Base-by-base conservation (phyloP, 2,113 vertebrate species). In the Lipophrys pholis region DNA sequence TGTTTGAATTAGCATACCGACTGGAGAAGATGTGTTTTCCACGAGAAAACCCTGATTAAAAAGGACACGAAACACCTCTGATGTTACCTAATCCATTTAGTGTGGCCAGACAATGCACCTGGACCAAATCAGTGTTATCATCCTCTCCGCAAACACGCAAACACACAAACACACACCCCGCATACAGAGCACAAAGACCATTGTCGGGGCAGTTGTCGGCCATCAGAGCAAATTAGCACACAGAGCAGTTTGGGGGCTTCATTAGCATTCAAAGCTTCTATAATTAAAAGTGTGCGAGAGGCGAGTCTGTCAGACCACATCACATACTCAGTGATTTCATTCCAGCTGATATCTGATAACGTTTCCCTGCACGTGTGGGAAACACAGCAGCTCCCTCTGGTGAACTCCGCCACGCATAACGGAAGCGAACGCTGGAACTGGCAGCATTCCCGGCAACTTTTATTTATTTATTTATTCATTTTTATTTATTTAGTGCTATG, bases 191-290 rank as follows among this genome's bases (percentile, higher is more conserved):
- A 30, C 76, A 78, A 50, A 68, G 68, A 35, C 54, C 15, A 69
- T 39, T 76, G 58, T 79, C 55, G 6, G 53, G 30, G 55, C 49
- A 55, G 56, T 81, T 65, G 53, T 71, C 14, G 6, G 10, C 43
- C n/a, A 8, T 69, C 51, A 75, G 55, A 1, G 3, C 11, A 14
- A 60, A 86, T 80, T 81, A 83, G 77, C 78, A 83, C 45, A 78
- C 77, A 83, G 65, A 72, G 56, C 63, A 8, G 42, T 68, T 49
- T 43, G 6, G 2, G 48, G 42, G 57, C 70, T 73, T 86, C 77
- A 75, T 86, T 69, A 75, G 60, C 77, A 80, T 75, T 35, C 45
- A 67, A 50, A 75, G 70, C 73, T 42, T 30, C 75, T 72, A 30
- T 46, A 51, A 69, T 56, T 39, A 53, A 57, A 58, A 53, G 53